Percentiles rank a stretch among this genome's conserved stretches.
Conservation (phyloP, 2,797 vertebrate genomes). For the Artibeus jamaicensis region DNA sequence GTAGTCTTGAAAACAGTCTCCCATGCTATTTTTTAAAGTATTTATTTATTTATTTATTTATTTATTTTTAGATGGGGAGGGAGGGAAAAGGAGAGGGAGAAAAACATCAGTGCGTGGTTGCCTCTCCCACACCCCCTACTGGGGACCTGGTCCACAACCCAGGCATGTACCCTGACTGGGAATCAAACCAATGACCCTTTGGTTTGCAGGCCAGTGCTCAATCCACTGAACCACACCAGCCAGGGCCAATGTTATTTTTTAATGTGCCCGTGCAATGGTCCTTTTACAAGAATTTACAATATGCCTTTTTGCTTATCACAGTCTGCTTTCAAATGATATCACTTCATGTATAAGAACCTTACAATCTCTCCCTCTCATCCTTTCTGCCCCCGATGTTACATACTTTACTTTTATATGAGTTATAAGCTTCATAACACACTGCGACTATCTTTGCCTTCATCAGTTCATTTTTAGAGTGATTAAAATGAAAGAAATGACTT, state of each 20-base stretch:
- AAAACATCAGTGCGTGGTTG: too few relatives aligned
- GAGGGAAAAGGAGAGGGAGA: too few relatives aligned
- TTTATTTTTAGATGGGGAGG: too few relatives aligned
- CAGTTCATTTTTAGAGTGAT: neutral
- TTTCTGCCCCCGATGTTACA: neutral
- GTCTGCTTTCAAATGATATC: neutral
- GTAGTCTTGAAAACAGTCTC: neutral
- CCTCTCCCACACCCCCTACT: too few relatives aligned
- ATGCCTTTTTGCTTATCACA: neutral
- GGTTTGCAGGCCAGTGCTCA: too few relatives aligned
- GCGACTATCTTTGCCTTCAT: neutral
- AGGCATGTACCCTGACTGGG: too few relatives aligned
- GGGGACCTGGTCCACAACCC: too few relatives aligned
- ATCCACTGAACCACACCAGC: too few relatives aligned
- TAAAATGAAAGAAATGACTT: neutral
- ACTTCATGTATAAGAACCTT: neutral
- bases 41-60: too few relatives aligned
- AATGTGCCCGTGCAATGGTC: neutral
- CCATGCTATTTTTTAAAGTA: neutral
- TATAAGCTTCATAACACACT: neutral
- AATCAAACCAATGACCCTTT: too few relatives aligned
- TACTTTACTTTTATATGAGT: neutral
- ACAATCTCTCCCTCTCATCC: neutral
- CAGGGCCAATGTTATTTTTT: neutral
- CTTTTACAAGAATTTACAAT: neutral